Percentiles rank a stretch among this genome's conserved stretches.
These are phyloP conservation scores for Drosophila takahashii DNA, from an alignment of 1,140 invertebrate species.

Conservation along the genomic window DNA sequence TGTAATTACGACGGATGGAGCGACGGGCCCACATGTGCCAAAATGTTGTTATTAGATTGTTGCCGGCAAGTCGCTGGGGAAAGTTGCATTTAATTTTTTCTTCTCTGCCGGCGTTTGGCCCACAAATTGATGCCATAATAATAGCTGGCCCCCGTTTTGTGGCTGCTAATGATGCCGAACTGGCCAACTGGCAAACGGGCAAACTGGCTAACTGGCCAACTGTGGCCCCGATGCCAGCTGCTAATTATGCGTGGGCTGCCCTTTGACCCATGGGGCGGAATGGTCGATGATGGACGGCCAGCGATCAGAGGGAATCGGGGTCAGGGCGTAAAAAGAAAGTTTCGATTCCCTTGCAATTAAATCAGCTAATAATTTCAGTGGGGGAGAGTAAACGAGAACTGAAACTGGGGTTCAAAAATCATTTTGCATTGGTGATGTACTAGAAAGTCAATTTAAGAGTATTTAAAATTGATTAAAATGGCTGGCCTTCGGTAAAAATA, in stretches of 20 bases:
- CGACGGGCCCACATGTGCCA: slow-evolving; percentile 43
- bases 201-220: slow-evolving; percentile 48
- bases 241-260: slow-evolving; percentile 71
- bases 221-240: slow-evolving; percentile 66
- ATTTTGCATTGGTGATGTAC: neutral
- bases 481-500: neutral
- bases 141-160: slow-evolving; percentile 60
- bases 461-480: slow-evolving; percentile 3
- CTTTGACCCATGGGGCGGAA: slow-evolving; percentile 40
- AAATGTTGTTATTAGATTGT: slow-evolving; percentile 83
- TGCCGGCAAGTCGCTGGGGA: slow-evolving; percentile 74
- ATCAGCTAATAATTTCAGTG: slow-evolving; percentile 14
- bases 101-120: slow-evolving; percentile 46
- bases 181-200: slow-evolving; percentile 22
- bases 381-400: neutral
- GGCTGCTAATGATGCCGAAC: slow-evolving; percentile 77
- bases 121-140: slow-evolving; percentile 80
- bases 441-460: slow-evolving; percentile 3
- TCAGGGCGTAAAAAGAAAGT: slow-evolving; percentile 1
- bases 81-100: slow-evolving; percentile 77
- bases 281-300: slow-evolving; percentile 36
- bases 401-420: neutral
- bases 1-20: slow-evolving; percentile 78
- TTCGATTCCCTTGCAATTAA: slow-evolving; percentile 32
- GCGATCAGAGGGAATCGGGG: slow-evolving; percentile 18